Conservation (phyloP, 2,797 vertebrate genomes). For the Sebastiscus albofasciatus region DNA sequence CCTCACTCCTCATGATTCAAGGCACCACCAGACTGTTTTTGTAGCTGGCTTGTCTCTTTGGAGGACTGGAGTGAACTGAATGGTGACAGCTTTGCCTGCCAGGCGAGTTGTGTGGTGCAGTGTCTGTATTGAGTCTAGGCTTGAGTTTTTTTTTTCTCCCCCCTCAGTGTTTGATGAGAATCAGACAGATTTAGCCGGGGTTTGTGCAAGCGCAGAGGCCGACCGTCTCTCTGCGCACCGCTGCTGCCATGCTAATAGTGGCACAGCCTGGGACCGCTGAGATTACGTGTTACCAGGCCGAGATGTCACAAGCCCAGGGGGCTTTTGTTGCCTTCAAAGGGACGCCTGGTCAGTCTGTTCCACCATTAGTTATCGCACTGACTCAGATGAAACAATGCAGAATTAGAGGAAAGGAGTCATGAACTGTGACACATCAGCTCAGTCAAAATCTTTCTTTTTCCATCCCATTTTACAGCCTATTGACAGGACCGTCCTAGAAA, state of each 20-base stretch:
- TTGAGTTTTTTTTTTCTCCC: slow-evolving; percentile 17
- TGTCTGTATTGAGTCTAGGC: slow-evolving; percentile 69
- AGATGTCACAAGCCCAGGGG: slow-evolving; percentile 58
- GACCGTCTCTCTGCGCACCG: not conserved
- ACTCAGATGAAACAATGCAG: slow-evolving; percentile 55
- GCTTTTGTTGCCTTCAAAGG: slow-evolving; percentile 70
- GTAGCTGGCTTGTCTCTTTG: slow-evolving; percentile 74
- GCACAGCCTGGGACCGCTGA: slow-evolving; percentile 72
- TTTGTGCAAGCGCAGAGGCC: slow-evolving; percentile 62
- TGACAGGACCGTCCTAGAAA: slow-evolving; percentile 49
- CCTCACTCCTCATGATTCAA: slow-evolving; percentile 42
- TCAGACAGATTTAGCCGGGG: slow-evolving; percentile 67
- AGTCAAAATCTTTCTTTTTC: slow-evolving; percentile 34
- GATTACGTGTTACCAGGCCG: slow-evolving; percentile 67
- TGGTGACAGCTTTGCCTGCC: slow-evolving; percentile 72
- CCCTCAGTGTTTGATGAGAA: slow-evolving; percentile 54
- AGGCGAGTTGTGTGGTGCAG: slow-evolving; percentile 67
- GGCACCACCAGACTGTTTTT: slow-evolving; percentile 71
- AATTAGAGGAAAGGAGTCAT: slow-evolving; percentile 38
- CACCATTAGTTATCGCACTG: slow-evolving; percentile 58
- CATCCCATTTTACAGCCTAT: slow-evolving; percentile 38
- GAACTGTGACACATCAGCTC: slow-evolving; percentile 53
- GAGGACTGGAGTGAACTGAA: slow-evolving; percentile 58
- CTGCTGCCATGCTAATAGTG: slow-evolving; percentile 47
- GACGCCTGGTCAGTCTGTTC: slow-evolving; percentile 58